Evolutionary conservation across 2,113 vertebrate species (phyloP).

Genomic region (Coptodon bakossiorum): DNA sequence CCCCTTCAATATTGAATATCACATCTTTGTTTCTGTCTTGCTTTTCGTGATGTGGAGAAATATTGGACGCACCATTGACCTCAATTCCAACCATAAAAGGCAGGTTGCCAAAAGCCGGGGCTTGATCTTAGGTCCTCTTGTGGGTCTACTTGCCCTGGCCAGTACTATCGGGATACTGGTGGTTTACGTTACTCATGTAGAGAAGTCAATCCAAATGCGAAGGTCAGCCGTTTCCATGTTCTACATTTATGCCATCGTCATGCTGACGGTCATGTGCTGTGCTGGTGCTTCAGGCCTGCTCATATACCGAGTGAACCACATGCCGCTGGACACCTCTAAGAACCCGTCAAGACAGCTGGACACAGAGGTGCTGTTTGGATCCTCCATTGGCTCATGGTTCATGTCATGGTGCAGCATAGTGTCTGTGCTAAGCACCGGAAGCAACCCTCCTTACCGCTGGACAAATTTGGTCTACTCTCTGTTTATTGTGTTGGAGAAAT

Average conservation of each 20-base stretch:
- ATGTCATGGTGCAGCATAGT: conserved; percentile 95
- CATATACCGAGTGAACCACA: conserved; percentile 78
- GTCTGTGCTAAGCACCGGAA: conserved; percentile 72
- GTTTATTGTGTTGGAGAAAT: conserved; percentile 87
- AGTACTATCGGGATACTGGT: conserved; percentile 85
- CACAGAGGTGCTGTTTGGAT: conserved; percentile 82
- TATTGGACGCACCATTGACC: conserved; percentile 82
- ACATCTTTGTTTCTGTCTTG: conserved; percentile 93
- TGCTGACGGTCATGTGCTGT: conserved; percentile 82
- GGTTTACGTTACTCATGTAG: conserved; percentile 85
- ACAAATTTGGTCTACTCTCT: conserved; percentile 84
- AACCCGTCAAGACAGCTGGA: conserved; percentile 89
- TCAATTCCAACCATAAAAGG: conserved; percentile 67
- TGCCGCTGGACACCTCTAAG: conserved; percentile 77
- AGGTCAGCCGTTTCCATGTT: conserved; percentile 85
- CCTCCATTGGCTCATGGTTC: conserved; percentile 89
- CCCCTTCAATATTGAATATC: conserved; percentile 96
- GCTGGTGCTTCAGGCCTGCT: conserved; percentile 76
- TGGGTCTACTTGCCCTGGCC: conserved; percentile 80
- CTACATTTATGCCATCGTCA: conserved; percentile 80
- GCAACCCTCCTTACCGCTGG: conserved; percentile 79
- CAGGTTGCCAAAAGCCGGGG: conserved; percentile 60
- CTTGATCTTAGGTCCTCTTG: conserved; percentile 73
- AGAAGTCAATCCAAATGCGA: conserved; percentile 72
- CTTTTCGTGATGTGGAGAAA: conserved; percentile 97